Evolutionary conservation across 2,797 vertebrate species (phyloP).

Genomic region (Chiloscyllium punctatum): DNA sequence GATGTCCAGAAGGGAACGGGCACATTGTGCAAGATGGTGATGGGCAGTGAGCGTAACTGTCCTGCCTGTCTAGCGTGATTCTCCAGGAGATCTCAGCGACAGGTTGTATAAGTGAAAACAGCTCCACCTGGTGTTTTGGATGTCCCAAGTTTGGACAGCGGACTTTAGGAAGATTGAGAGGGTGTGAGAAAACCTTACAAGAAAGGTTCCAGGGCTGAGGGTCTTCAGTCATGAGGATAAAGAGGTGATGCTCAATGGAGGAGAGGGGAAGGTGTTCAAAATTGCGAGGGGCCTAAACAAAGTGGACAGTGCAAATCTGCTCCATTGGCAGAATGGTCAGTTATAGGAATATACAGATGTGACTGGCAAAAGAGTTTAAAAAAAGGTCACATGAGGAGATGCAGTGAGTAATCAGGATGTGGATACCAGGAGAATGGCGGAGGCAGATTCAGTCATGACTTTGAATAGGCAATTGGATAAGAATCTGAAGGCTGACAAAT

Average conservation of each 20-base stretch:
- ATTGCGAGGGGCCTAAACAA: background rate
- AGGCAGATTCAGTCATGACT: background rate
- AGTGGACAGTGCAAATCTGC: background rate
- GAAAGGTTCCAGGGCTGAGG: background rate
- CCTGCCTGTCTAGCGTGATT: background rate
- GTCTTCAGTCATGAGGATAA: background rate
- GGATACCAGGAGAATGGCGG: background rate
- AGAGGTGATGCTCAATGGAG: background rate
- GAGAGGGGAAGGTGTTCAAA: background rate
- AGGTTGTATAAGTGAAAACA: background rate
- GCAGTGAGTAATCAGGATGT: background rate
- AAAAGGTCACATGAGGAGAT: background rate
- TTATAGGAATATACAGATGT: background rate
- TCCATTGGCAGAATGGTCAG: background rate
- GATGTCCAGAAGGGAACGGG: background rate
- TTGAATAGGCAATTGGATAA: background rate
- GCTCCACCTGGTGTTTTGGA: too few relatives aligned
- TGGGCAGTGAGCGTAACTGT: background rate
- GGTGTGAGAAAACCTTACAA: background rate
- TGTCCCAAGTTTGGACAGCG: background rate
- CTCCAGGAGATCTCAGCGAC: background rate
- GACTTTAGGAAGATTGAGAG: background rate
- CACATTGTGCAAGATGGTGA: background rate
- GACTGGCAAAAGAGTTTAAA: background rate
- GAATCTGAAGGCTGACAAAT: background rate